Evolutionary conservation across 2,113 vertebrate species (phyloP).

Genomic region (Rhodinocichla rosea): DNA sequence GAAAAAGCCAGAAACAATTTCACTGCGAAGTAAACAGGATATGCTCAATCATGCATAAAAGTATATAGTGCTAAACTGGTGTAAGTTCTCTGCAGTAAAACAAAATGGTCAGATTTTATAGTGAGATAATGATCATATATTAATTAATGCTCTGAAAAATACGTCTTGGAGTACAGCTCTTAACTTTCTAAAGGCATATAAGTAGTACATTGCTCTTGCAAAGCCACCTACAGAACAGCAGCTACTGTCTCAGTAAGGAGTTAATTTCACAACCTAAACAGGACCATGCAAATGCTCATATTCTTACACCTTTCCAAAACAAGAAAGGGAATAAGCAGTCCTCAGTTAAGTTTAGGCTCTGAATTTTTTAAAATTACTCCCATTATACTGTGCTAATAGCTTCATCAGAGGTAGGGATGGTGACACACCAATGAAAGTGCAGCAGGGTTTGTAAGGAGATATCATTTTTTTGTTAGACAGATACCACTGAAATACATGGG

Average conservation of each 20-base stretch:
- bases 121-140: not conserved
- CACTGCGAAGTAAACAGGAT: not conserved
- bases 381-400: not conserved
- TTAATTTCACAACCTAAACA: not conserved
- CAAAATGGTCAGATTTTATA: not conserved
- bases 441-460: not conserved
- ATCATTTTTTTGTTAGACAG: not conserved
- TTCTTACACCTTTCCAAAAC: not conserved
- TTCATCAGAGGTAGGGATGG: not conserved
- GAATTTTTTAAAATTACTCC: not conserved
- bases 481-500: not conserved
- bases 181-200: not conserved
- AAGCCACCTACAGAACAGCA: not conserved
- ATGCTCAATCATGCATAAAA: not conserved
- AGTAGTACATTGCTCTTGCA: not conserved
- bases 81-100: not conserved
- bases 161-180: not conserved
- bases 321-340: not conserved
- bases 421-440: not conserved
- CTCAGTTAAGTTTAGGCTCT: not conserved
- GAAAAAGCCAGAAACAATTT: not conserved
- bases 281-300: not conserved
- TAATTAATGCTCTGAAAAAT: slow-evolving; percentile 14
- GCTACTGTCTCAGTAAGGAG: not conserved
- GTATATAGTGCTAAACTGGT: not conserved